Base-by-base conservation (phyloP, 2,113 vertebrate species). In the Phrynosoma platyrhinos region DNA sequence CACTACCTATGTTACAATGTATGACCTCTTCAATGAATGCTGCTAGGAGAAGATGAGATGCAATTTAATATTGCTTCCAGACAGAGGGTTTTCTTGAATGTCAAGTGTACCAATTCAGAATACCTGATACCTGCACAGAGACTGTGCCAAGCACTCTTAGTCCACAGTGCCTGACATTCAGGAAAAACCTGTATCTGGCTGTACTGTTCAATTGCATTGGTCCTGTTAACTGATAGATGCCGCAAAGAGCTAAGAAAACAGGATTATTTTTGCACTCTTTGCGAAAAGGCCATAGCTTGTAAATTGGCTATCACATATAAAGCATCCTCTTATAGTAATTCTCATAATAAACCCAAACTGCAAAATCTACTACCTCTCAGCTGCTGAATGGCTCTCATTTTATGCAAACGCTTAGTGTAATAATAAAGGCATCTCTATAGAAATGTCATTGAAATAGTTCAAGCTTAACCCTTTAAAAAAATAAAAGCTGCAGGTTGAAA, bases 401-500 rank as follows among this genome's bases (percentile, higher is more conserved):
- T 93, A 74, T 53, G 91, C 71, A 64, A 83, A 85, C 85, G 90
- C 83, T 92, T 30, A 84, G 91, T 53, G 91, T 84, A 92, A 92
- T 92, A 87, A 86, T 92, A 94, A 95, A 94, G 86, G 93, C 77
- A 90, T 92, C 42, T 36, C 89, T 92, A 87, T 0, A 91, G 83
- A 91, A 95, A 93, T 55, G 92, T 93, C 93, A 94, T 92, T 88
- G 93, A 94, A 95, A 85, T 87, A 68, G 85, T 83, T 95, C 96
- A 95, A 94, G 94, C 92, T 62, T 87, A 94, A 42, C 30, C 66
- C 94, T 96, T 93, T 16, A 14, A 16, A 58, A 58, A 16, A 62
- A 62, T 66, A 62, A 62, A 68, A 16, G 93, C 94, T 95, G 74
- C 94, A 94, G 64, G 82, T 96, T 95, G 87, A 86, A 95, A 92